phyloP scores from a whole-genome alignment of 2,113 vertebrate genomes.

The Pseudopipra pipra region DNA sequence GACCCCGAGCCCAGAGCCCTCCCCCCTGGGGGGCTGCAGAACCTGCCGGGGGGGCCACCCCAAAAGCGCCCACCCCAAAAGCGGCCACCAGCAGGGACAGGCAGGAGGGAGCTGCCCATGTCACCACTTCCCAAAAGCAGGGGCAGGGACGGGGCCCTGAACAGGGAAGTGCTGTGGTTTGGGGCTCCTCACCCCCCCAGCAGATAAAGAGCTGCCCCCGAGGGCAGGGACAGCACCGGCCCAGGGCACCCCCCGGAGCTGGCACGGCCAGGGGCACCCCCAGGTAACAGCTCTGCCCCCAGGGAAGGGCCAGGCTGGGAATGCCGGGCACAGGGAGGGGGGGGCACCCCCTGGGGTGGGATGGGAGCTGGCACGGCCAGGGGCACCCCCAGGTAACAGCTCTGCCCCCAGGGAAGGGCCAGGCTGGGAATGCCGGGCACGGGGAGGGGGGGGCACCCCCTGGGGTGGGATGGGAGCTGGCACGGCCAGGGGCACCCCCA shows the following conservation, averaged over 20 bases:
- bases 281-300: too few species aligned
- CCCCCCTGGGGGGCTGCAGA: rapidly evolving
- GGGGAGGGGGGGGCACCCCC: too few species aligned
- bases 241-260: background rate
- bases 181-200: background rate
- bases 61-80: rapidly evolving
- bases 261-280: too few species aligned
- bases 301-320: too few species aligned
- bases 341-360: too few species aligned
- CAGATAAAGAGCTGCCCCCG: background rate
- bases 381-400: too few species aligned
- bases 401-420: too few species aligned
- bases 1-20: background rate
- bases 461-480: too few species aligned
- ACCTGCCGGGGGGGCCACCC: background rate
- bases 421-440: too few species aligned
- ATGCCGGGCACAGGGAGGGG: too few species aligned
- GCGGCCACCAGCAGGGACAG: rapidly evolving
- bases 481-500: background rate
- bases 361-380: too few species aligned
- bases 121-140: background rate
- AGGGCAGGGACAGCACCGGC: background rate
- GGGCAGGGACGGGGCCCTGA: rapidly evolving
- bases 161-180: constrained; percentile 9
- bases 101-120: background rate